Base-by-base conservation (phyloP, 1,140 invertebrate species). In the Ceratina calcarata region DNA sequence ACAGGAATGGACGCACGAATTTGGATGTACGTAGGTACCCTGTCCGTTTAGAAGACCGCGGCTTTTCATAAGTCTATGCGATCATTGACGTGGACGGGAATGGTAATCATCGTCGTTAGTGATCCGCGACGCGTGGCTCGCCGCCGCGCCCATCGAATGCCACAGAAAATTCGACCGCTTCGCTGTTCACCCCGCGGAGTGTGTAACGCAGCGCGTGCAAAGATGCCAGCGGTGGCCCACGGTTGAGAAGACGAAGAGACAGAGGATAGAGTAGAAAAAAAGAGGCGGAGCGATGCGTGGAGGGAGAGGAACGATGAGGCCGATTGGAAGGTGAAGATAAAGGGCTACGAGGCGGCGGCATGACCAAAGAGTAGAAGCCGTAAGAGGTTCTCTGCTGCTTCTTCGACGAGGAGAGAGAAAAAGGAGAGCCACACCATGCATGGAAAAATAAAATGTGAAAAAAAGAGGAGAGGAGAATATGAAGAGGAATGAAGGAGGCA, bases 321-420 rank as follows among this genome's bases (percentile, higher is more conserved):
- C 76, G 87, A 89, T 89, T 88, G 86, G 86, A 71, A 86, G 86
- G 88, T 86, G 85, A 86, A 88, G 87, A 88, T 88, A 90, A 86
- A 89, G 78, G 86, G 85, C 82, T 90, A 86, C 83, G 84, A 87
- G 86, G 79, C 80, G 84, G 89, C 89, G 84, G 88, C 76, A 78
- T 58, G 83, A 86, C 84, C 80, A 86, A 88, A 90, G 88, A 89
- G 86, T 87, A 87, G 85, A 84, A 89, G 82, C 84, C 70, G 79
- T 89, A 85, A 87, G 79, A 86, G 82, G 73, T 79, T 81, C 66
- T 79, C 74, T 80, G 51, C 80, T 86, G 55, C 82, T 37, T n/a
- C n/a, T n/a, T n/a, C 81, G 58, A 80, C 70, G 57, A 81, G 65
- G 60, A 69, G 68, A 82, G 86, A 71, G 71, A 84, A 64, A 86